Evolutionary conservation across 2,113 vertebrate genomes (phyloP).

Genomic region (Todiramphus saurophagus): DNA sequence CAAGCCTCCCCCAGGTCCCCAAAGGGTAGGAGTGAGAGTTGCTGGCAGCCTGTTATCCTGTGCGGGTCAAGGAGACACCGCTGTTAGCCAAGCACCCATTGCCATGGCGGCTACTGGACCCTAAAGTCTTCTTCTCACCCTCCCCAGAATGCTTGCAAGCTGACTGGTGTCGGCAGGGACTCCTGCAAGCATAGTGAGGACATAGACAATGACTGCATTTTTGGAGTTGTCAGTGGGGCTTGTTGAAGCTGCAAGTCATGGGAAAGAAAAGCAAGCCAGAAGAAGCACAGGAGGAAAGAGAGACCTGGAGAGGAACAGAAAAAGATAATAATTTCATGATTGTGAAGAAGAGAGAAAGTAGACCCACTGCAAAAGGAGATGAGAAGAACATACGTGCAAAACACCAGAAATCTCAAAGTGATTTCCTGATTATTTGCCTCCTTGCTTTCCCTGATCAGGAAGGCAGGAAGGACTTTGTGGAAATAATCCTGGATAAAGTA

Average conservation of each 20-base stretch:
- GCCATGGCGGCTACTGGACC: not conserved
- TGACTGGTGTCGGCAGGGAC: not conserved
- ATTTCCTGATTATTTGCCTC: not conserved
- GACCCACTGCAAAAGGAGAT: not conserved
- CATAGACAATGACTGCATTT: not conserved
- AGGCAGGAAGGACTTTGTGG: not conserved
- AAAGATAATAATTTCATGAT: not conserved
- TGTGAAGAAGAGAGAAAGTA: not conserved
- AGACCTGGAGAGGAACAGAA: not conserved
- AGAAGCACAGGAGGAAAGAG: not conserved
- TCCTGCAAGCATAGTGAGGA: not conserved
- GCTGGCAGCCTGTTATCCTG: not conserved
- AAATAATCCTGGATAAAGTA: not conserved
- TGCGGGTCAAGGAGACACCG: rapidly evolving
- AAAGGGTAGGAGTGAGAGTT: not conserved
- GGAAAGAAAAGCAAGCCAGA: not conserved
- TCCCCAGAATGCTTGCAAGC: rapidly evolving
- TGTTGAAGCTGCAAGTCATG: not conserved
- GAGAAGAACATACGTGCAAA: not conserved
- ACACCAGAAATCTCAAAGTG: not conserved
- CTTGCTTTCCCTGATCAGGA: not conserved
- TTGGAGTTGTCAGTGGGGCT: not conserved
- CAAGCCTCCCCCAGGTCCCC: not conserved
- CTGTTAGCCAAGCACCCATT: rapidly evolving
- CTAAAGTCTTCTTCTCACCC: not conserved